Base-by-base conservation (phyloP, 1,140 invertebrate genomes). In the Drosophila lini region DNA sequence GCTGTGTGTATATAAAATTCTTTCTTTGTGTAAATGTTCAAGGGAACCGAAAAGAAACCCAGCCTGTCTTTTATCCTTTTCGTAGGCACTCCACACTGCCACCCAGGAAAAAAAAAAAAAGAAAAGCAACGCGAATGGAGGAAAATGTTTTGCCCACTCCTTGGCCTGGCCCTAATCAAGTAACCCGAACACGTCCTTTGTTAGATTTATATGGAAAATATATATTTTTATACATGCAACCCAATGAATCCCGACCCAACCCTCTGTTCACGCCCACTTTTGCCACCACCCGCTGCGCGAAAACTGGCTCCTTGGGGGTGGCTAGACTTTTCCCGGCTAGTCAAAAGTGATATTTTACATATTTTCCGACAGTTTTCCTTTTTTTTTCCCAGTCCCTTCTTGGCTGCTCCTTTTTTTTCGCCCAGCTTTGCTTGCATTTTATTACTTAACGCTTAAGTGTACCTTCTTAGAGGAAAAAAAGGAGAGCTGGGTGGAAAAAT, bases 171-270 rank as follows among this genome's bases (percentile, higher is more conserved):
- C 84, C 84, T 88, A 88, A 88, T 88, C 84, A 88, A 88, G 84
- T 84, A 88, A 88, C 84, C 84, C 84, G 74, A 88, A 88, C 84
- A 88, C 84, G 84, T 88, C 80, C 84, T 78, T 88, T 89, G 84
- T 88, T 88, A 88, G 84, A 88, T 88, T 88, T 88, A 88, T 88
- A 88, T 89, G 80, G 84, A 88, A 89, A 88, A 88, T 73, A 88
- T 88, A 88, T 88, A 88, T 89, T 88, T 88, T 88, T 84, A 88
- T 89, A 88, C 84, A 80, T 80, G 74, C 50, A 64, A 69, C 63
- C 61, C 74, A 78, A 78, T 74, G 71, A 75, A 67, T 68, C 64
- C 65, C 56, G 15, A 31, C 74, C 56, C 57, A 44, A 44, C 47
- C 48, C 28, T 22, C 32, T 4, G n/a, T 7, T 3, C 52, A 41